phyloP scores from a whole-genome alignment of 2,113 vertebrate species.

The Tympanuchus pallidicinctus region DNA sequence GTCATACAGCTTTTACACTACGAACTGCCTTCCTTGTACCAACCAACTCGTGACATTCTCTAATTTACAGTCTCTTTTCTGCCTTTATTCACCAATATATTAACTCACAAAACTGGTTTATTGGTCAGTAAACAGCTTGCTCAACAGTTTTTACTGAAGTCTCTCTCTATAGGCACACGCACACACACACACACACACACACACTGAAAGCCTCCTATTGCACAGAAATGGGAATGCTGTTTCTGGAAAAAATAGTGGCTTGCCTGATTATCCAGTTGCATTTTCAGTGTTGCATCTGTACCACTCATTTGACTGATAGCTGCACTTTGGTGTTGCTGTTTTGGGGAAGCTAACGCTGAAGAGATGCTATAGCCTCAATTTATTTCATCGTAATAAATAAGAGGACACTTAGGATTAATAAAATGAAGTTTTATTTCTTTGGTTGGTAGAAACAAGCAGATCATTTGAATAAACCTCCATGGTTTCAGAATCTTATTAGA shows the following conservation, averaged over 20 bases:
- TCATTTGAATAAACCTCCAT: not conserved
- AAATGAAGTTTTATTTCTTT: not conserved
- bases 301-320: not conserved
- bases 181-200: not conserved
- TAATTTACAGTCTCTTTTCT: not conserved
- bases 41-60: not conserved
- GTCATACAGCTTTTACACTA: not conserved
- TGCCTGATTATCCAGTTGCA: not conserved
- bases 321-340: not conserved
- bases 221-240: not conserved
- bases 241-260: not conserved
- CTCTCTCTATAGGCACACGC: not conserved
- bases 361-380: conserved; percentile 15
- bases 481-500: not conserved
- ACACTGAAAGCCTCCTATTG: not conserved
- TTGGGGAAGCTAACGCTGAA: conserved; percentile 19
- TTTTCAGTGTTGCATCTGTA: not conserved
- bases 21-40: not conserved
- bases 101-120: conserved; percentile 7
- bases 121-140: not conserved
- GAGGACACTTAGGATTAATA: conserved; percentile 23
- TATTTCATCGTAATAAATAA: conserved; percentile 24
- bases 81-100: conserved; percentile 5
- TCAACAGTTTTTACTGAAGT: conserved; percentile 14
- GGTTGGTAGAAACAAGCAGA: not conserved